phyloP scores from a whole-genome alignment of 2,113 vertebrate genomes.

The Mirounga angustirostris region DNA sequence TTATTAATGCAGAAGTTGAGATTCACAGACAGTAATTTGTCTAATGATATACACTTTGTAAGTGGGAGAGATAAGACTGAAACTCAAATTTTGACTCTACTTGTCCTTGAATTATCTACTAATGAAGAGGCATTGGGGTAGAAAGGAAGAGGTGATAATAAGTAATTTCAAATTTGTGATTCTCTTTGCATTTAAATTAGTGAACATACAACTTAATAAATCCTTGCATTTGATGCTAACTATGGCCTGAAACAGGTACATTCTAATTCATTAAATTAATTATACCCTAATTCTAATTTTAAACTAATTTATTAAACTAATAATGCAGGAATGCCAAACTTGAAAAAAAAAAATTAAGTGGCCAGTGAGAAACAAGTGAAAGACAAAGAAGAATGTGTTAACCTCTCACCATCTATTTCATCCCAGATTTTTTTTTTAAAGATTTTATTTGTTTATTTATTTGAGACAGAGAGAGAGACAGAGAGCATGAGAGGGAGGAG shows the following conservation, averaged over 20 bases:
- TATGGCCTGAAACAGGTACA: not conserved
- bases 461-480: no score
- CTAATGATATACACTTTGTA: not conserved
- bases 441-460: no score
- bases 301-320: not conserved
- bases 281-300: not conserved
- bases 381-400: not conserved
- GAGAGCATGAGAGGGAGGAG: no score
- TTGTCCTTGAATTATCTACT: not conserved
- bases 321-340: not conserved
- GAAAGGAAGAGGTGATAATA: conserved; percentile 9
- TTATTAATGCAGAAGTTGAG: not conserved
- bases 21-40: not conserved
- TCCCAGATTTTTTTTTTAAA: not conserved
- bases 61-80: conserved; percentile 4
- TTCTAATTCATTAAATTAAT: conserved; percentile 30
- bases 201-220: not conserved
- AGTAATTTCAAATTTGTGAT: conserved; percentile 43
- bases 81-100: not conserved
- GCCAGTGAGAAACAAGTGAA: not conserved
- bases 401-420: not conserved
- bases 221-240: not conserved
- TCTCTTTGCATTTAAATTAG: conserved; percentile 44
- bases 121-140: not conserved
- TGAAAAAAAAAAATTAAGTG: not conserved